Evolutionary conservation across 1,140 invertebrate genomes (phyloP).

Genomic region (Drosophila santomea): DNA sequence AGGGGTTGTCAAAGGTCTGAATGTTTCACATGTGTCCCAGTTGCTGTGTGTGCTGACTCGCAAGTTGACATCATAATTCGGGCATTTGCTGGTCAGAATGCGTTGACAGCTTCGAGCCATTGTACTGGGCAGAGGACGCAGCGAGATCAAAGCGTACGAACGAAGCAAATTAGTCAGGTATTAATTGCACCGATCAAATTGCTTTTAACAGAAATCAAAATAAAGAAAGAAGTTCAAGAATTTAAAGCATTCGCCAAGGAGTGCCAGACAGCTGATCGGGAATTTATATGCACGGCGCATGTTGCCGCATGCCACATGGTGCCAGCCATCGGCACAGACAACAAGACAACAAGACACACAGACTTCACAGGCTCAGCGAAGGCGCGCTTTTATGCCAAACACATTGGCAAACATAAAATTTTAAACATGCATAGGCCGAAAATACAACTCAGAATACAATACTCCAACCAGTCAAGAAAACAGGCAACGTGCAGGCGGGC

Average conservation of each 20-base stretch:
- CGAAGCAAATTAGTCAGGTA: slow-evolving; percentile 46
- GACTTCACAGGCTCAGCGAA: slow-evolving; percentile 1
- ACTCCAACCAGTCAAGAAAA: slow-evolving; percentile 46
- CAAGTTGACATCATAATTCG: slow-evolving; percentile 76
- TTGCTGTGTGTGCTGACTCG: slow-evolving; percentile 52
- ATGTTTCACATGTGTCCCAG: slow-evolving; percentile 10
- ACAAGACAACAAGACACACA: slow-evolving; percentile 55
- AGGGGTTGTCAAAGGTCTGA: background rate
- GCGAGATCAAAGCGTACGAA: slow-evolving; percentile 6
- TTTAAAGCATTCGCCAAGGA: slow-evolving; percentile 14
- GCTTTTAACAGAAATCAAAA: slow-evolving; percentile 21
- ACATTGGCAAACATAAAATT: slow-evolving; percentile 82
- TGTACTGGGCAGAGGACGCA: slow-evolving; percentile 18
- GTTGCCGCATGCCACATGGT: slow-evolving; percentile 74
- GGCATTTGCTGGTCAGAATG: slow-evolving; percentile 61
- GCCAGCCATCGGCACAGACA: slow-evolving; percentile 69
- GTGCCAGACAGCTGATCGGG: slow-evolving; percentile 40
- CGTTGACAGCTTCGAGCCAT: slow-evolving; percentile 53
- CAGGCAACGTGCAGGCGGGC: slow-evolving; percentile 27
- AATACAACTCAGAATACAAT: slow-evolving; percentile 76
- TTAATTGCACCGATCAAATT: slow-evolving; percentile 41
- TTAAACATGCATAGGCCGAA: slow-evolving; percentile 82
- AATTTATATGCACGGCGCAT: slow-evolving; percentile 79
- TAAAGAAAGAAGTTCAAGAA: slow-evolving; percentile 1
- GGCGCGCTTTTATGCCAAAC: slow-evolving; percentile 70